Evolutionary conservation across 2,113 vertebrate species (phyloP).

Genomic region (Natator depressus): DNA sequence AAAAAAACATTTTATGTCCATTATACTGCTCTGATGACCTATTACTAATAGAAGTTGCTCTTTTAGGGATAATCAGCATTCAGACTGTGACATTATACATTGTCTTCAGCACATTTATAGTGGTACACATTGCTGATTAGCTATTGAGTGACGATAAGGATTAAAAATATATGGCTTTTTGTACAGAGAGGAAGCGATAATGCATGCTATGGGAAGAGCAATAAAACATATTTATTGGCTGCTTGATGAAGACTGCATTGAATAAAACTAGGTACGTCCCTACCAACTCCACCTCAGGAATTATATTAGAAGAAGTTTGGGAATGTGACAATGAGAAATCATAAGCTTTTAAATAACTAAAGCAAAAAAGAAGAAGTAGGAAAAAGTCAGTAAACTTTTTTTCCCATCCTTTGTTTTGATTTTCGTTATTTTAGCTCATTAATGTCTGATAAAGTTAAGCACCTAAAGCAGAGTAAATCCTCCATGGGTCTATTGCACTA

Average conservation of each 20-base stretch:
- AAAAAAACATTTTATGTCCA: slow-evolving; percentile 11
- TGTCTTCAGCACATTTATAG: slow-evolving; percentile 43
- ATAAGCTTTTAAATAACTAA: not conserved
- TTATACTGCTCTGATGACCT: slow-evolving; percentile 6
- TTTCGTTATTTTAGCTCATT: not conserved
- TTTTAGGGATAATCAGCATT: slow-evolving; percentile 26
- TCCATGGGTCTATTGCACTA: not conserved
- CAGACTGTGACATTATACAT: slow-evolving; percentile 25
- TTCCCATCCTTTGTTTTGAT: not conserved
- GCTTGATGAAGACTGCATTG: slow-evolving; percentile 53
- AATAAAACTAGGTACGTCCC: slow-evolving; percentile 24
- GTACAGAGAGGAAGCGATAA: slow-evolving; percentile 45
- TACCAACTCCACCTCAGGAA: slow-evolving; percentile 20
- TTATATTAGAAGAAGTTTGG: not conserved
- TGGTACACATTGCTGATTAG: slow-evolving; percentile 44
- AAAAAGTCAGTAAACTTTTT: not conserved
- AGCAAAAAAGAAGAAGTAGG: not conserved
- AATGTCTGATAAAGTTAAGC: not conserved
- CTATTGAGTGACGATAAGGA: slow-evolving; percentile 41
- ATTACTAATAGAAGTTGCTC: slow-evolving; percentile 23
- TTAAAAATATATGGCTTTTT: slow-evolving; percentile 54
- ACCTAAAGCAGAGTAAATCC: not conserved
- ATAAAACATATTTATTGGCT: slow-evolving; percentile 66
- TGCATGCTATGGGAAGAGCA: slow-evolving; percentile 5
- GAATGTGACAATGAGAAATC: slow-evolving; percentile 40